These are phyloP conservation scores for Setophaga petechia DNA, from an alignment of 2,113 vertebrate genomes.

Conservation along the genomic window DNA sequence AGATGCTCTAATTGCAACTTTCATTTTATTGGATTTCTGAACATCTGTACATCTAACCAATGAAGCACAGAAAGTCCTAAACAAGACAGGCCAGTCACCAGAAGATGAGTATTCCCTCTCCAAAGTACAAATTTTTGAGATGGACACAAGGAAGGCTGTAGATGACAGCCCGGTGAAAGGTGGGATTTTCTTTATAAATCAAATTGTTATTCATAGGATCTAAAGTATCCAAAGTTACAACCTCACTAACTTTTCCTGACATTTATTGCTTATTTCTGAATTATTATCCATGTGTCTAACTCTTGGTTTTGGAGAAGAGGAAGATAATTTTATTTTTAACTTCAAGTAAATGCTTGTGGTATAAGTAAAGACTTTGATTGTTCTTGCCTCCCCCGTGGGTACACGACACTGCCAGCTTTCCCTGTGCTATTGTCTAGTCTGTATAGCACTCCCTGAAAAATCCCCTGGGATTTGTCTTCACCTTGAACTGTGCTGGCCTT, in stretches of 20 bases:
- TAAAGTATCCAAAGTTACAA: not conserved
- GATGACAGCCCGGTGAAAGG: not conserved
- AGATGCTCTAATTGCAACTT: not conserved
- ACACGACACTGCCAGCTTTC: not conserved
- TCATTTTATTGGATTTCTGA: not conserved
- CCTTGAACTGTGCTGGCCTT: not conserved
- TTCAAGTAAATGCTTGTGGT: not conserved
- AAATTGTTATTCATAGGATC: not conserved
- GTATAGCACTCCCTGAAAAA: not conserved
- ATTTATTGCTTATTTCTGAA: not conserved
- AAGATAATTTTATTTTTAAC: not conserved
- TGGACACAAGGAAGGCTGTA: not conserved
- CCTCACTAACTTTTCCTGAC: not conserved
- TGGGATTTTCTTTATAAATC: not conserved
- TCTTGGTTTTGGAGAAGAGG: not conserved
- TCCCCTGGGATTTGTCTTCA: not conserved
- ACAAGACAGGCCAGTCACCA: not conserved
- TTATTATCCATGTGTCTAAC: not conserved
- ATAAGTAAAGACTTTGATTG: not conserved
- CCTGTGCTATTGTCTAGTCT: not conserved
- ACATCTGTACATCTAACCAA: not conserved
- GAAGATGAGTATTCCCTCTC: not conserved
- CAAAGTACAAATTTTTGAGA: not conserved
- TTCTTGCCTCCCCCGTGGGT: not conserved
- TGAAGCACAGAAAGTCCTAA: not conserved